Percentiles rank a stretch among this genome's conserved stretches.
These are phyloP conservation scores for Homarus gammarus DNA, from an alignment of 2,888 invertebrate genomes.

Conservation along the genomic window DNA sequence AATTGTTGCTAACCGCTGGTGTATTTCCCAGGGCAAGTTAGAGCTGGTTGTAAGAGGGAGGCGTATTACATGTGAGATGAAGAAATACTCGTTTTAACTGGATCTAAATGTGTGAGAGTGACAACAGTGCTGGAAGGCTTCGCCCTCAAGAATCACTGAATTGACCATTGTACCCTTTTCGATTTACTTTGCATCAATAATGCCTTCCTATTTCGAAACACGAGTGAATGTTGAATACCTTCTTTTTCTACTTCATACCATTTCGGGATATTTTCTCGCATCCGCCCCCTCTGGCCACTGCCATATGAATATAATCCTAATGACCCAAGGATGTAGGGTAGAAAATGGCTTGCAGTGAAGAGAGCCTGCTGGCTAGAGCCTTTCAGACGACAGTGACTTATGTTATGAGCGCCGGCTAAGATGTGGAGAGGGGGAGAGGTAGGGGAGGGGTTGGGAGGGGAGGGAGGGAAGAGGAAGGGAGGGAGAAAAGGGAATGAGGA, in stretches of 20 bases:
- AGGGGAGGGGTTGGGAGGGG: not conserved
- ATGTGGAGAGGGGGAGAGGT: not conserved
- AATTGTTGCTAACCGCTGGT: constrained; percentile 24
- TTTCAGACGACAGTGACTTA: constrained; percentile 66
- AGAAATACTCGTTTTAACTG: not conserved
- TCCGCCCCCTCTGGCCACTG: constrained; percentile 43
- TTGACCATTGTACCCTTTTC: constrained; percentile 20
- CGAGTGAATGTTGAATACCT: constrained; percentile 38
- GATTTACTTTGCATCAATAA: constrained; percentile 55
- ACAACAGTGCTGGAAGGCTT: no score
- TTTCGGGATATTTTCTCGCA: constrained; percentile 63
- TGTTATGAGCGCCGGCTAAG: constrained; percentile 57
- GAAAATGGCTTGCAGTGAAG: constrained; percentile 63
- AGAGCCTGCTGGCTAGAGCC: constrained; percentile 47
- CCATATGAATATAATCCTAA: constrained; percentile 52
- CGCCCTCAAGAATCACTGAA: not conserved
- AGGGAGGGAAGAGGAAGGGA: not conserved
- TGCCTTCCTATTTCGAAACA: constrained; percentile 25
- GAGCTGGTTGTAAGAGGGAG: not conserved
- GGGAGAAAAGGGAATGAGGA: not conserved
- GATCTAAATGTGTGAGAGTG: no score
- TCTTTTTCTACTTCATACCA: constrained; percentile 38
- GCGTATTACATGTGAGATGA: not conserved
- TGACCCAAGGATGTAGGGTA: constrained; percentile 49
- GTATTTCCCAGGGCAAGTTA: not conserved